Base-by-base conservation (phyloP, 2,797 vertebrate species). In the Triplophysa yarkandensis region DNA sequence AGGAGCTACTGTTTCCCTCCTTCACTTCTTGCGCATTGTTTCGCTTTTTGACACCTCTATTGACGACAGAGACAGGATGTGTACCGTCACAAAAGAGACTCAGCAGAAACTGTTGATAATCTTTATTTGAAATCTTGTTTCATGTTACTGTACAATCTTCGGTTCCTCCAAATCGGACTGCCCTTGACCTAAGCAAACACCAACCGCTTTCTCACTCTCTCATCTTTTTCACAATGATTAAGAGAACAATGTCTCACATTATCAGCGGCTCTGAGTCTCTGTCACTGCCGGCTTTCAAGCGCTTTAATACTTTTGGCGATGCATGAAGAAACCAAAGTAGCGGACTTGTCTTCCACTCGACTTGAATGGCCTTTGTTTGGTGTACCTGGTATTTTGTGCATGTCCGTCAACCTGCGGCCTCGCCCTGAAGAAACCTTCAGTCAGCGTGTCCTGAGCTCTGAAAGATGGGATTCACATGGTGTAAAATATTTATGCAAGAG, bases 81-180 rank as follows among this genome's bases (percentile, higher is more conserved):
- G 90, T 95, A 95, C 92, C 91, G 90, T 85, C 87, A 93, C 91
- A 89, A 93, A 93, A 91, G 91, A 88, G 93, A 92, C 93, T 89
- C 89, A 86, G 89, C 89, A 92, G 95, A 96, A 98, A 98, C 94
- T 89, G 92, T 94, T 95, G 95, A 96, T 95, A 96, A 95, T 97
- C 95, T 95, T 90, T 90, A 89, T 94, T 93, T 93, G 92, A 91
- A 92, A 95, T 90, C 94, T 94, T 95, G 95, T 94, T 95, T 96
- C 95, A 94, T 93, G 93, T 98, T 97, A 95, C 95, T 91, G 89
- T 91, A 92, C 87, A 87, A 91, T 93, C 90, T 91, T 92, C 92
- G 88, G 90, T 86, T 90, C 86, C 87, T 89, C 83, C 87, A 85
- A 90, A 92, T 14, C 43, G 63, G 88, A 91, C 92, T 91, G 91